Base-by-base conservation (phyloP, 2,113 vertebrate genomes). In the Chloropsis hardwickii region DNA sequence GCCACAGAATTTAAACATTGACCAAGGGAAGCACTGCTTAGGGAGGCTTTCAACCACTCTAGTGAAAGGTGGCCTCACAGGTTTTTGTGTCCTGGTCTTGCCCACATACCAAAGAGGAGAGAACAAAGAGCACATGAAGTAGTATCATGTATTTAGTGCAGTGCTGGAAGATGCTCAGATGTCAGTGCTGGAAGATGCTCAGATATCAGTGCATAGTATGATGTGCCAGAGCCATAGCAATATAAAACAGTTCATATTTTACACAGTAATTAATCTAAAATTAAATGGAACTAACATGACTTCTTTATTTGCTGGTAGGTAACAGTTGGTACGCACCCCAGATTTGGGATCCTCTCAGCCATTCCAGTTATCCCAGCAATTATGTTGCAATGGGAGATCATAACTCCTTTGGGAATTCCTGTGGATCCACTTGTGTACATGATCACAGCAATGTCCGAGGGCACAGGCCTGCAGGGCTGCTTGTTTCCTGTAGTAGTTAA, bases 361-460 rank as follows among this genome's bases (percentile, higher is more conserved):
- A 99, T 99, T 72, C 99, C 99, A 7, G 99, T 98, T 96, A 99
- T 98, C 33, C 98, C 98, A 53, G 99, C 98, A 61, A 99, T 98
- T 66, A 99, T 97, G 97, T 99, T 99, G 94, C 98, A 98, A 31
- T 99, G 99, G 22, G 99, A 99, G 96, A 99, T 99, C 98, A 99
- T 98, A 89, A 99, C 99, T 21, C 99, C 99, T 94, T 99, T 99
- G 14, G 99, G 99, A 42, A 98, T 45, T 47, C 99, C 99, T 3
- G 99, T 99, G 86, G 99, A 99, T 12, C 99, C 99, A 42, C 99
- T 99, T 50, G 99, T 99, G 90, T 99, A 99, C 99, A 99, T 99
- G 97, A 99, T 99, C 74, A 99, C 99, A 0, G 99, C 99, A 0
- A 99, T 98, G 93, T 99, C 99, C 0, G 98, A 98, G 23, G 99